Conservation (phyloP, 2,113 vertebrate genomes). For the Heloderma charlesbogerti region DNA sequence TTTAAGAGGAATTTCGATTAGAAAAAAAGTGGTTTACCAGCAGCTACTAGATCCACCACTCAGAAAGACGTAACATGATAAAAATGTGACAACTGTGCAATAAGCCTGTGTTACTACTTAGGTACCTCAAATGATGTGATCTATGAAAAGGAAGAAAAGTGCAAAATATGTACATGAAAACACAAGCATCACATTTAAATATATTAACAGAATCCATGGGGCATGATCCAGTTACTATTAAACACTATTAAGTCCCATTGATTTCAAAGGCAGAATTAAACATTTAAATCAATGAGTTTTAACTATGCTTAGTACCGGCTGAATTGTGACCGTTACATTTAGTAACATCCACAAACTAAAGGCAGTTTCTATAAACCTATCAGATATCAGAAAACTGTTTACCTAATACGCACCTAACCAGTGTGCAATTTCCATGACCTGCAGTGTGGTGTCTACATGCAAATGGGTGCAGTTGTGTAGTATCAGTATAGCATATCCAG, state of each 20-base stretch:
- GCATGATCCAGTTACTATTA: neutral
- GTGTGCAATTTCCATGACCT: neutral
- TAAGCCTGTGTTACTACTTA: neutral
- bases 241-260: neutral
- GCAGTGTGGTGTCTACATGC: neutral
- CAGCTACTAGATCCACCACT: neutral
- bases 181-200: neutral
- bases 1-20: slow-evolving; percentile 3
- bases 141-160: neutral
- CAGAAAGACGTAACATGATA: rapidly evolving
- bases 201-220: neutral
- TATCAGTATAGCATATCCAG: neutral
- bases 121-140: neutral
- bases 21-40: neutral
- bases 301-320: neutral
- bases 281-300: neutral
- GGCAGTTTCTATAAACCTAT: neutral
- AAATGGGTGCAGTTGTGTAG: neutral
- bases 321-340: neutral
- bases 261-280: neutral
- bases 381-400: neutral
- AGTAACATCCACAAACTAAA: neutral
- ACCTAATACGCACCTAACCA: neutral
- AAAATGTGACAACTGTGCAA: neutral
- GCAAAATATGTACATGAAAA: neutral